A percentile compares a stretch with the other conserved stretches of the same genome.
Evolutionary conservation across 1,140 invertebrate genomes (phyloP).

Genomic region (Drosophila albomicans): DNA sequence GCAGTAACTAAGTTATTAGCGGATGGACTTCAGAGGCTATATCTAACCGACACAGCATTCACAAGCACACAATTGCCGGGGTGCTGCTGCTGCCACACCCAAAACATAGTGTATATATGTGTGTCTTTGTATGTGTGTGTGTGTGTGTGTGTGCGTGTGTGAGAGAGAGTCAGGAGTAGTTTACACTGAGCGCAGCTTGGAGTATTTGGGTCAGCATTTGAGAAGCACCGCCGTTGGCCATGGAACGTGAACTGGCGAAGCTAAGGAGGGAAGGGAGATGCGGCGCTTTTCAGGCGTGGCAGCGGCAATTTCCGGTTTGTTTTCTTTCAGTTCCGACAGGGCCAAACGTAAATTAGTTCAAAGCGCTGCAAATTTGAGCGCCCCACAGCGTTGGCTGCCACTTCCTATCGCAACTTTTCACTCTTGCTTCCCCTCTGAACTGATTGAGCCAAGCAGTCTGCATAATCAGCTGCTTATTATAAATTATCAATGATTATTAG

Average conservation of each 20-base stretch:
- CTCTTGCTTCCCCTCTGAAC: not conserved
- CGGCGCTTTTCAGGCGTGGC: conserved; percentile 50
- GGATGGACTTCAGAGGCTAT: conserved; percentile 46
- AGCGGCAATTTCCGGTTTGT: conserved; percentile 75
- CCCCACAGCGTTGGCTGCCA: conserved; percentile 43
- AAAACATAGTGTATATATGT: conserved; percentile 15
- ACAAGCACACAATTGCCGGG: not conserved
- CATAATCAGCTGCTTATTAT: conserved; percentile 73
- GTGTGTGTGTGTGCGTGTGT: conserved; percentile 26
- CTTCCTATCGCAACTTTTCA: conserved; percentile 17
- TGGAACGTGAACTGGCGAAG: not conserved
- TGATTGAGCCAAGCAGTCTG: conserved; percentile 39
- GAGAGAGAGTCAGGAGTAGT: conserved; percentile 12
- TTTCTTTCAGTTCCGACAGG: conserved; percentile 73
- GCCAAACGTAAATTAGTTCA: conserved; percentile 75
- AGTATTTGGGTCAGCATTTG: conserved; percentile 68
- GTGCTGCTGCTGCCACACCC: conserved; percentile 21
- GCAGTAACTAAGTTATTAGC: conserved; percentile 73
- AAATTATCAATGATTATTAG: conserved; percentile 76
- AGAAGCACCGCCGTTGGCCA: conserved; percentile 45
- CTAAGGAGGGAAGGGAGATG: not conserved
- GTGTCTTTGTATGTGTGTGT: conserved; percentile 12
- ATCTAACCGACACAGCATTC: conserved; percentile 5
- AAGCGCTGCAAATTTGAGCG: conserved; percentile 60
- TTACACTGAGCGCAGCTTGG: conserved; percentile 10